Percentiles rank a stretch among this genome's conserved stretches.
Conservation (phyloP, 2,113 vertebrate species). For the Pterophyllum scalare region DNA sequence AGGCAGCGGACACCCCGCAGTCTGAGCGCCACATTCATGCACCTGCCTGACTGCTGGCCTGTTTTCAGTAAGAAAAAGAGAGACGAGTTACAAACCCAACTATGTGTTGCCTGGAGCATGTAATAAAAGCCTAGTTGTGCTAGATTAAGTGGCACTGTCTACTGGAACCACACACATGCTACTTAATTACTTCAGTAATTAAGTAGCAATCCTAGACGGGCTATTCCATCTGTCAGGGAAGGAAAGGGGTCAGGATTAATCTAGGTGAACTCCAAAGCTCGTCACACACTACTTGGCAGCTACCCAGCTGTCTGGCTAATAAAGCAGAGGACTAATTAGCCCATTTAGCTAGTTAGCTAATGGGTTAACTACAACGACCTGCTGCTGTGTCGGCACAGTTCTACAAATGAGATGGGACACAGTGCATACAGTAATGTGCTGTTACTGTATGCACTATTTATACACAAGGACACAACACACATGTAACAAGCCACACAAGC, state of each 20-base stretch:
- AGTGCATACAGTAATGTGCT: background rate
- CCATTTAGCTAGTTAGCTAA: conserved; percentile 42
- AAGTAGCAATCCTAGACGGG: conserved; percentile 65
- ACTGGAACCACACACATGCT: conserved; percentile 20
- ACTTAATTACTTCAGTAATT: conserved; percentile 71
- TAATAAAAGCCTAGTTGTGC: conserved; percentile 41
- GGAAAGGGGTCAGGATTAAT: conserved; percentile 71
- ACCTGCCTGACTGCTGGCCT: conserved; percentile 23
- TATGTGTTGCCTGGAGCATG: conserved; percentile 43
- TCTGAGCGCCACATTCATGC: background rate
- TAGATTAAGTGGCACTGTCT: conserved; percentile 40
- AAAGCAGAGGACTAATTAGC: conserved; percentile 44
- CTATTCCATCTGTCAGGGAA: conserved; percentile 73
- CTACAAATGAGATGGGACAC: background rate
- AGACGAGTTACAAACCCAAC: conserved; percentile 5
- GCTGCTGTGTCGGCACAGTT: conserved; percentile 1
- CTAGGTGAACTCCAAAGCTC: conserved; percentile 38
- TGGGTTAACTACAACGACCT: conserved; percentile 3
- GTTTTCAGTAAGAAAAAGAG: conserved; percentile 8
- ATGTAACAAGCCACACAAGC: background rate
- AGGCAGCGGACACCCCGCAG: background rate
- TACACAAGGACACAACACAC: background rate
- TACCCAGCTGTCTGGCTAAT: conserved; percentile 38
- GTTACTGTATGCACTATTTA: background rate
- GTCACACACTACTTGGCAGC: conserved; percentile 50